Percentiles rank a stretch among this genome's conserved stretches.
phyloP scores from a whole-genome alignment of 64 coral and sea anemone species.

The Actinia equina region DNA sequence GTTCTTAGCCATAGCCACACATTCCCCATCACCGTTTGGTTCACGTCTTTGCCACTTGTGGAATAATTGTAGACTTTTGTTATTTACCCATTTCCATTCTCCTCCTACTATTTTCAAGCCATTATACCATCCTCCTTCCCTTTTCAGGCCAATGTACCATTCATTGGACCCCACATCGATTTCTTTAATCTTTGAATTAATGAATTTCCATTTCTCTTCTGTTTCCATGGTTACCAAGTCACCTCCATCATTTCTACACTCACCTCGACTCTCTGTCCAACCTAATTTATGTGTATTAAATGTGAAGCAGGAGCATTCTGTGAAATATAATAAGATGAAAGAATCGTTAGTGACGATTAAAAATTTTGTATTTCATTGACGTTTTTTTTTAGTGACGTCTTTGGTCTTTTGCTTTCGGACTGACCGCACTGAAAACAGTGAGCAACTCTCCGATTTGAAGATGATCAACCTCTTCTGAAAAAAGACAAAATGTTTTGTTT shows the following conservation, averaged over 20 bases:
- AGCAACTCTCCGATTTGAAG: no score
- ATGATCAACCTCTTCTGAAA: no score
- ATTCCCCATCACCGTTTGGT: background rate
- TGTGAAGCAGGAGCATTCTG: constrained; percentile 8
- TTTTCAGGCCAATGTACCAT: constrained; percentile 52
- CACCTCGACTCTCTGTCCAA: background rate
- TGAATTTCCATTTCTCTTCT: constrained; percentile 18
- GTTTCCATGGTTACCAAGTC: constrained; percentile 43
- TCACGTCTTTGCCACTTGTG: constrained; percentile 32
- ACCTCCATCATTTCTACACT: background rate
- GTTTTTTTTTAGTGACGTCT: no score
- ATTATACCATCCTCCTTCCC: constrained; percentile 27
- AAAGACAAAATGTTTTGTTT: no score
- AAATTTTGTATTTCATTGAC: no score
- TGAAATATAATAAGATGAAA: background rate
- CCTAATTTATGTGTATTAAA: background rate
- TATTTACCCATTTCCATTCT: constrained; percentile 41
- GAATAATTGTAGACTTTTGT: no score
- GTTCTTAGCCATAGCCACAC: constrained; percentile 30
- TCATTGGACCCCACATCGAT: background rate
- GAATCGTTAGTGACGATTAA: background rate
- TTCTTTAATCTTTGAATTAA: constrained; percentile 5
- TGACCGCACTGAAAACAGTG: no score
- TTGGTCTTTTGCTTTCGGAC: no score
- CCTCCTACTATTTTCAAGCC: constrained; percentile 27